These are phyloP conservation scores for Drosophila lacteicornis DNA, from an alignment of 1,140 invertebrate genomes.

Conservation along the genomic window DNA sequence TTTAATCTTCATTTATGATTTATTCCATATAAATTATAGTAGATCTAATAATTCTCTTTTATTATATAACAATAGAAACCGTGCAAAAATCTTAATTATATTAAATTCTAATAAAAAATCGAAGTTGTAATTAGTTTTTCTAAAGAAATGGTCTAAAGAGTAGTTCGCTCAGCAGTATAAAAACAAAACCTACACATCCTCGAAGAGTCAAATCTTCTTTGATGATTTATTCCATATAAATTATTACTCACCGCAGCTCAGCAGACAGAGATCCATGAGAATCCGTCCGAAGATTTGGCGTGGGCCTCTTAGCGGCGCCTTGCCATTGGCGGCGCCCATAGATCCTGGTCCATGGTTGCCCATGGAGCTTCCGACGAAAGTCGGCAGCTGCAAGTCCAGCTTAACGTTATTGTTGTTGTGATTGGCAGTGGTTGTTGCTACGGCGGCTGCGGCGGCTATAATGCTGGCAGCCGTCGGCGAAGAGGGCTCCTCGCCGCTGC, in stretches of 20 bases:
- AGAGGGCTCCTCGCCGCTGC: conserved; percentile 74
- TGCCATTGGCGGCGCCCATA: conserved; percentile 11
- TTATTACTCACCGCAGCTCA: conserved; percentile 69
- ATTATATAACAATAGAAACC: no score
- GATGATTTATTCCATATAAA: background rate
- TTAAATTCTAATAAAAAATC: no score
- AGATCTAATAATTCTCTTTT: no score
- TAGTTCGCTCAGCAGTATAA: no score
- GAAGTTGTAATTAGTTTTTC: no score
- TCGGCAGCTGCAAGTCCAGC: conserved; percentile 69
- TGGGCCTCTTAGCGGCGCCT: conserved; percentile 36
- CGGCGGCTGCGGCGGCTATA: conserved; percentile 43
- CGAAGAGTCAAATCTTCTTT: background rate
- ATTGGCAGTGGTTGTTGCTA: conserved; percentile 4
- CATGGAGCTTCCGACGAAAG: conserved; percentile 33
- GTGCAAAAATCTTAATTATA: no score
- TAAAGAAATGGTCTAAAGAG: no score
- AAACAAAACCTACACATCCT: no score
- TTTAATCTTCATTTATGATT: background rate
- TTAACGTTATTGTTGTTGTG: conserved; percentile 73
- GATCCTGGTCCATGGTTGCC: conserved; percentile 11
- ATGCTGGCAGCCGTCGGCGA: conserved; percentile 69
- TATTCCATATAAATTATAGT: background rate
- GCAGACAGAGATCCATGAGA: conserved; percentile 59
- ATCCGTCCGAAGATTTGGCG: conserved; percentile 62